Evolutionary conservation across 2,888 invertebrate genomes (phyloP), one percentile per base, ranked within the genome.

Genomic region (Copidosoma aretas): DNA sequence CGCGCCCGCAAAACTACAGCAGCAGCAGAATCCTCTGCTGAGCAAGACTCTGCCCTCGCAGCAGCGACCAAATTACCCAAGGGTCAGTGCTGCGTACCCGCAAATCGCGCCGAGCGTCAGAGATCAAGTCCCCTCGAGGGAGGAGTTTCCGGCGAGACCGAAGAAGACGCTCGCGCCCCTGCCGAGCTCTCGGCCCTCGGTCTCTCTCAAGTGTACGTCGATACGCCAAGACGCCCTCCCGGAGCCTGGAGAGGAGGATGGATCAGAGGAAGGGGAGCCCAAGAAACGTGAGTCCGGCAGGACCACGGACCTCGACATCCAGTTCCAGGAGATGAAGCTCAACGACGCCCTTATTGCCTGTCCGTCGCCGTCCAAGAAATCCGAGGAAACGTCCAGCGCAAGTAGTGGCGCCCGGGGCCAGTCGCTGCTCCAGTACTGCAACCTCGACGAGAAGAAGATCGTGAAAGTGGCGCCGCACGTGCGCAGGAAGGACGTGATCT

Each of bases 401-500:
- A 61, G 58, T 19, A 60, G 43, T 19, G 21, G 32, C 10, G 58
- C 43, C 17, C 43, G 43, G 14, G 71, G 75, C 51, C 80, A 82
- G 68, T 77, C 77, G 32, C 70, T 82, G 19, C 73, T 75, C 59
- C 80, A 83, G 54, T 83, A 83, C 65, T 82, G 80, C 67, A 81
- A 79, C 68, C 82, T 82, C 49, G 82, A 82, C 39, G 82, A 83
- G 62, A 83, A 80, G 64, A 82, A 78, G 71, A 74, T 80, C 19
- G 78, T 79, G 41, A 81, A 82, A 70, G 78, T 82, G 60, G 82
- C 82, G 8, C 83, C 84, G 57, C 83, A 84, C 52, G 79, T 82
- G 60, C 78, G 84, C 66, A 83, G 84, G 70, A 86, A 85, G 73
- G 87, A 87, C 75, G 84, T 90, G 71, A 88, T 90, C 75, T 86